Conservation (phyloP, 2,797 vertebrate genomes). For the Clarias laeviceps region DNA sequence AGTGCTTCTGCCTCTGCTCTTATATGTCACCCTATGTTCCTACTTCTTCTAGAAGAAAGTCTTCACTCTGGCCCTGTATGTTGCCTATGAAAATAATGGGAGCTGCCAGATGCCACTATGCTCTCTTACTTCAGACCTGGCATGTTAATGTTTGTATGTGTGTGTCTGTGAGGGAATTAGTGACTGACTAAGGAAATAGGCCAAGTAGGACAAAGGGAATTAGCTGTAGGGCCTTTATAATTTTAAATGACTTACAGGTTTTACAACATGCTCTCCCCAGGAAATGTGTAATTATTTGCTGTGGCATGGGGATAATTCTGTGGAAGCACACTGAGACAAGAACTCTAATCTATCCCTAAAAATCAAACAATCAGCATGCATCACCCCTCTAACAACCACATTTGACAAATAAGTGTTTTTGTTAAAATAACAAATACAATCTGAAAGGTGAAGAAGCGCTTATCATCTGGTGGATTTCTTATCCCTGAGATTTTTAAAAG, state of each 20-base stretch:
- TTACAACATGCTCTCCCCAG: not conserved
- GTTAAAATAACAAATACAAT: no score
- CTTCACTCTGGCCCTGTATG: slow-evolving; percentile 64
- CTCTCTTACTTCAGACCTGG: slow-evolving; percentile 50
- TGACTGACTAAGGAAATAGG: slow-evolving; percentile 12
- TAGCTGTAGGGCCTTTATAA: not conserved
- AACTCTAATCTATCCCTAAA: no score
- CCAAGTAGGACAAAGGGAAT: not conserved
- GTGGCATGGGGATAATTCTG: not conserved
- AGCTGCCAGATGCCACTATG: slow-evolving; percentile 55
- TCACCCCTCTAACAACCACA: no score
- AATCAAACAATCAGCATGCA: no score
- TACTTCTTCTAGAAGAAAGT: no score
- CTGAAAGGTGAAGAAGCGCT: no score
- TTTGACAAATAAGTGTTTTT: no score
- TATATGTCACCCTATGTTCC: no score
- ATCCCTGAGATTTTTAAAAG: no score
- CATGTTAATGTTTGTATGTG: slow-evolving; percentile 28
- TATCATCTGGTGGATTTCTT: no score
- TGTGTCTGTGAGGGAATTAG: slow-evolving; percentile 15
- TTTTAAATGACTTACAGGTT: not conserved
- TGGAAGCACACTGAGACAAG: no score
- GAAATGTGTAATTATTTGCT: not conserved
- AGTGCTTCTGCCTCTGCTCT: no score
- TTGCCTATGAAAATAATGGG: slow-evolving; percentile 60